These are phyloP conservation scores for Mirza zaza DNA, from an alignment of 2,113 vertebrate species.

Conservation along the genomic window DNA sequence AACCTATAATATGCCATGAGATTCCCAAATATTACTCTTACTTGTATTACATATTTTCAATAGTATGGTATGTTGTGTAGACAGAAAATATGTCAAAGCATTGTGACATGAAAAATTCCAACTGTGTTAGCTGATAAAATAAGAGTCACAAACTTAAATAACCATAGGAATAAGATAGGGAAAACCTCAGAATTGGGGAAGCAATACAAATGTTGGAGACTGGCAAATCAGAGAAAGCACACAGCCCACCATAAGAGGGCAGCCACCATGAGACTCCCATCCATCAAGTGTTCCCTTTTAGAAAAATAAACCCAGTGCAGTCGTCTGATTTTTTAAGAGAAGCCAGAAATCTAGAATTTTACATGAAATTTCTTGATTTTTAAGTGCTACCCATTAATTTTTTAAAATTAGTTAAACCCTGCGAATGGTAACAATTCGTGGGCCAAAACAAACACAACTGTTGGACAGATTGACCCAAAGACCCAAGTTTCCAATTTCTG, in stretches of 20 bases:
- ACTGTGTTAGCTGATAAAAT: not conserved
- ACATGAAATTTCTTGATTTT: not conserved
- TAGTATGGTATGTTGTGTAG: slow-evolving; percentile 1
- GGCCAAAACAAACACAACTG: not conserved
- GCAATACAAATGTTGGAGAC: not conserved
- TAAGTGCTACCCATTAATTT: not conserved
- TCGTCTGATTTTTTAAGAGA: not conserved
- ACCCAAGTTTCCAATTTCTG: not conserved
- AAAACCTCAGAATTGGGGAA: not conserved
- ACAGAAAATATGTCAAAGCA: slow-evolving; percentile 56
- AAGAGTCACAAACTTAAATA: slow-evolving; percentile 13
- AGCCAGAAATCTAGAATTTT: not conserved
- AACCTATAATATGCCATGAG: slow-evolving; percentile 21
- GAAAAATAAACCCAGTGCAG: not conserved
- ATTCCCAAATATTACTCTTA: slow-evolving; percentile 31
- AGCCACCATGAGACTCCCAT: not conserved
- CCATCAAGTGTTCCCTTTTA: not conserved
- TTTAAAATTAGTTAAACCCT: not conserved
- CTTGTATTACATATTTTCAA: slow-evolving; percentile 62
- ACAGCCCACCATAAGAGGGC: rapidly evolving
- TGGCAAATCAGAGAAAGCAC: not conserved
- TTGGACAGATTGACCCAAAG: not conserved
- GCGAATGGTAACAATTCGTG: not conserved
- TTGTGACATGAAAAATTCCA: not conserved
- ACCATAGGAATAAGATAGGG: not conserved